These are phyloP conservation scores for Caenorhabditis wallacei DNA, from an alignment of 2,888 invertebrate genomes.

Conservation along the genomic window DNA sequence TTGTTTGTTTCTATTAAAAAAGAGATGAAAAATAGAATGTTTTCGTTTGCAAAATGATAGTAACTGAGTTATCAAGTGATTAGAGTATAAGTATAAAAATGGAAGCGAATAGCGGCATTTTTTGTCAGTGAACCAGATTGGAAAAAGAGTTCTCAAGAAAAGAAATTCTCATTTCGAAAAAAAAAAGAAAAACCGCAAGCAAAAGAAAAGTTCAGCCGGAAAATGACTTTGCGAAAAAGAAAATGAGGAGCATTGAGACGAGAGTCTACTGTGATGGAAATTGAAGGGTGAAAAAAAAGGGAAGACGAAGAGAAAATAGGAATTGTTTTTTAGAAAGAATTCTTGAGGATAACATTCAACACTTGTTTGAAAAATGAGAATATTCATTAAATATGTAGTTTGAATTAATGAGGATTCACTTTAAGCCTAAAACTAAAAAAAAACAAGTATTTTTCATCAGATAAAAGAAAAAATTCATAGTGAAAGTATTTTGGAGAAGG, in stretches of 20 bases:
- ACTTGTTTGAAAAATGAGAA: too few relatives aligned
- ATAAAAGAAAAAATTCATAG: background rate
- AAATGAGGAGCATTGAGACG: conserved; percentile 19
- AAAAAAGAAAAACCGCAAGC: background rate
- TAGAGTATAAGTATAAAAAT: background rate
- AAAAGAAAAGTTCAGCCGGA: conserved; percentile 5
- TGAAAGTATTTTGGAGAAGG: too few relatives aligned
- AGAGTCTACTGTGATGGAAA: conserved; percentile 3
- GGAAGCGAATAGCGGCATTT: background rate
- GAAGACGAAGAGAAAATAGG: background rate
- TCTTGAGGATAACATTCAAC: too few relatives aligned
- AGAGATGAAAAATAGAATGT: conserved; percentile 7
- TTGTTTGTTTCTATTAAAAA: conserved; percentile 29
- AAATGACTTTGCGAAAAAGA: conserved; percentile 17
- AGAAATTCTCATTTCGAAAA: background rate
- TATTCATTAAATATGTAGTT: too few relatives aligned
- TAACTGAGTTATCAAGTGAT: conserved; percentile 28
- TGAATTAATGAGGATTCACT: too few relatives aligned
- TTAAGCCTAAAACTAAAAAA: too few relatives aligned
- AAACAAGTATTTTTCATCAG: background rate
- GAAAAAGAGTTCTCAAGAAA: background rate
- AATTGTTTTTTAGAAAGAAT: too few relatives aligned
- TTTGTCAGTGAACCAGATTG: background rate
- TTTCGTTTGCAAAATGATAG: conserved; percentile 14
- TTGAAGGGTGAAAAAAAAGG: conserved; percentile 2